Base-by-base conservation (phyloP, 2,797 vertebrate species). In the Okamejei kenojei region DNA sequence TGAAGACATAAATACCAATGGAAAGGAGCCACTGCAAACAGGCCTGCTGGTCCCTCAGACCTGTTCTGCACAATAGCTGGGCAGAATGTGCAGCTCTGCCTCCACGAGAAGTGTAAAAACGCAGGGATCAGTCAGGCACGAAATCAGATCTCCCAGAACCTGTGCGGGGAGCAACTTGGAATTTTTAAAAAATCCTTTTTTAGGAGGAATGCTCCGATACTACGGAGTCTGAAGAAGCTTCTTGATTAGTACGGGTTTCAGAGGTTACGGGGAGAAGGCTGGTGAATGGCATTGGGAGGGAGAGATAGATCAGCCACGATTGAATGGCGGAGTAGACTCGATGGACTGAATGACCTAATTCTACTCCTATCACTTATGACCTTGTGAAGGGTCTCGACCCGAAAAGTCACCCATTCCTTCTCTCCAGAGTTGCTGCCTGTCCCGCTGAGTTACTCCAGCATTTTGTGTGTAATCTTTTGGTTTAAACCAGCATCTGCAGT, bases 51-150 rank as follows among this genome's bases (percentile, higher is more conserved):
- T 68, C 84, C 65, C 61, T 88, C n/a, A 88, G 84, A 88, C 84
- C 84, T 88, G 84, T 68, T 88, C 61, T 32, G 9, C 63, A 88
- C n/a, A 88, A 88, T 88, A 68, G 84, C 84, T 54, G 35, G n/a
- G 17, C 1, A 29, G 29, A 29, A 29, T 32, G 13, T 19, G 61
- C 17, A 7, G 23, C 84, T 68, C 1, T 29, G 61, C 29, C 82
- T 65, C 82, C 77, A 4, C 61, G 54, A 61, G 54, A 65, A 65
- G 54, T 61, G 23, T 21, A 63, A 68, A 35, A 35, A 88, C 84
- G 68, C 19, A 21, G 21, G 84, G 61, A 88, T 2, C n/a, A 61
- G 61, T 29, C 61, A 5, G 32, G 61, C n/a, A 65, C 65, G 61
- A 78, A 13, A 32, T 19, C 15, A 21, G 15, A 88, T 19, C 11